Evolutionary conservation across 2,113 vertebrate genomes (phyloP), one percentile per base, ranked within the genome.

Genomic region (Dasyprocta punctata): DNA sequence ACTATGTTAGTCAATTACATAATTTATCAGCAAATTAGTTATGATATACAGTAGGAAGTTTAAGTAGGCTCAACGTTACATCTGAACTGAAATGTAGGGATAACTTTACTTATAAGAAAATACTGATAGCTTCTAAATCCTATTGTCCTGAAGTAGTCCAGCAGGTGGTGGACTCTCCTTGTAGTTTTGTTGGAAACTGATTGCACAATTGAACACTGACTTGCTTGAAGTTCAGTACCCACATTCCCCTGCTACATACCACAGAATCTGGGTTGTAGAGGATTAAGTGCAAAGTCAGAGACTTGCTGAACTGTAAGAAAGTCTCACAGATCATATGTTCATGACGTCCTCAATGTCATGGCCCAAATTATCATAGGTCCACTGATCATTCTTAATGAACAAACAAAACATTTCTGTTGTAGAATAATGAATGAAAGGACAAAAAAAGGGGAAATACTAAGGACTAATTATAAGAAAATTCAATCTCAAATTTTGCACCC

Each of bases 121-220:
- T 71, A 30, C 63, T 95, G 91, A 90, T 30, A 78, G 30, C 28
- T 89, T 93, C 73, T 78, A 86, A 86, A 86, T 4, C 24, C 65
- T 52, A 17, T 67, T 93, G 44, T 41, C 47, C 14, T 78, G 49
- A 82, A 82, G 4, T 1, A 22, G 16, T 24, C 56, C 49, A 54
- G 16, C 24, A 95, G 73, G 47, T 47, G 30, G 8, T 65, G 3
- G 80, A 28, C 60, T 95, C 61, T 81, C 83, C 69, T 56, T 71
- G 28, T 38, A 20, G 30, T 0, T 33, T 81, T 10, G 6, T 26
- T 92, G n/a, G 75, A 89, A 94, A 75, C 6, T 36, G 6, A 84
- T 3, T 38, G 8, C 52, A 90, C 41, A 65, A 20, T 56, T 54
- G 49, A 28, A 81, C 2, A 58, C 1, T 60, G 30, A 94, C 1